Evolutionary conservation across 2,888 invertebrate genomes (phyloP), one percentile per base, ranked within the genome.

Genomic region (Stegophylla sp.): DNA sequence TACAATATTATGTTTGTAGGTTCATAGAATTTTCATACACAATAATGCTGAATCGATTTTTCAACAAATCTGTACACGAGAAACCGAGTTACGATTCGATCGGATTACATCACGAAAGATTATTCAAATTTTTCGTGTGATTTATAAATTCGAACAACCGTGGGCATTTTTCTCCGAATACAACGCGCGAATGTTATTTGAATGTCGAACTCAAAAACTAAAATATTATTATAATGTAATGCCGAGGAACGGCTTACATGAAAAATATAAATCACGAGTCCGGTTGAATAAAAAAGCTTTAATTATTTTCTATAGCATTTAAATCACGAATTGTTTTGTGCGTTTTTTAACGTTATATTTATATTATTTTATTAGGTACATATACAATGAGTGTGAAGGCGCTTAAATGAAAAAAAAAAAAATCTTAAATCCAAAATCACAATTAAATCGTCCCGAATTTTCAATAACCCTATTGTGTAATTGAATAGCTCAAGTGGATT

Each of bases 151-250:
- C 17, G 20, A n/a, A 26, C n/a, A 9, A 53, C 26, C 20, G n/a
- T 20, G 20, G n/a, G n/a, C 34, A 34, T 48, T 20, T 15, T 7
- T 69, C n/a, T 0, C n/a, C 34, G 17, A 53, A 15, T 28, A 17
- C 69, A 4, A 61, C 34, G 10, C 69, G 51, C 28, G 69, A 69
- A 69, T 51, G 51, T 28, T 59, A 28, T 28, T 69, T 34, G 28
- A 69, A 51, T 69, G 28, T 51, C 26, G n/a, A 69, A 67, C 66
- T 15, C n/a, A 5, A 69, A n/a, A 48, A 20, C 7, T 53, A 20
- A 43, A n/a, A n/a, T n/a, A n/a, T 41, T 20, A 69, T 53, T 20
- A 34, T 51, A 26, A 51, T 20, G 20, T 51, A 34, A 69, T 13
- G 51, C n/a, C n/a, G 34, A 28, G 28, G n/a, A 34, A 3, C 26